These are phyloP conservation scores for Rousettus madagascariensis DNA, from an alignment of 2,797 vertebrate species.

Conservation along the genomic window DNA sequence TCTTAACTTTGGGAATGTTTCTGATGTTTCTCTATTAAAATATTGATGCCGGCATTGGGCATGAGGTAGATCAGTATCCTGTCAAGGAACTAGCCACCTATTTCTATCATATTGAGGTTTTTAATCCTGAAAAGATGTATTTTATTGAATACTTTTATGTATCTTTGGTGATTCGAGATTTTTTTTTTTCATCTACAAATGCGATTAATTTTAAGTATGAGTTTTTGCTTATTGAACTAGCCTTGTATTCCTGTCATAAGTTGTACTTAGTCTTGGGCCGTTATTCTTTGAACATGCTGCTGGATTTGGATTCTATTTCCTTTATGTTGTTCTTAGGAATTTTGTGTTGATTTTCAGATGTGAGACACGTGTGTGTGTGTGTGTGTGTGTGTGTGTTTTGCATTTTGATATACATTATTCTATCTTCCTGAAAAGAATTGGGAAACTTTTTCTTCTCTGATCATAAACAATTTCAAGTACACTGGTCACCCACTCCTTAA, in stretches of 20 bases:
- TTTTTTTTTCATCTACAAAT: neutral
- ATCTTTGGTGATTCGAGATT: neutral
- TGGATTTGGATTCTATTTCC: neutral
- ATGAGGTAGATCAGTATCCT: neutral
- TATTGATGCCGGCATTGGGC: neutral
- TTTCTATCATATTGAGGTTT: neutral
- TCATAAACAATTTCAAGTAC: neutral
- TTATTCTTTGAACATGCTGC: neutral
- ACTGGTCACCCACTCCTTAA: neutral
- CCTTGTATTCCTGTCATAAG: neutral
- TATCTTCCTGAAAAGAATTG: neutral
- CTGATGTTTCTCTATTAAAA: neutral
- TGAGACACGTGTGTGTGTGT: neutral
- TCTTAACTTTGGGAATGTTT: neutral
- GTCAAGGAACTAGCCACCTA: neutral
- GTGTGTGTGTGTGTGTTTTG: neutral
- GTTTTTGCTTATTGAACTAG: neutral
- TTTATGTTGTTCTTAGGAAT: neutral
- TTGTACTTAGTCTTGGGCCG: neutral
- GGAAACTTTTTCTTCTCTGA: neutral
- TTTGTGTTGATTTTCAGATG: constrained; percentile 18
- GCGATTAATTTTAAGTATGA: constrained; percentile 2
- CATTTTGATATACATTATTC: neutral
- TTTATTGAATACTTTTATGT: neutral
- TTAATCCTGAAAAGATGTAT: neutral